Evolutionary conservation across 2,888 invertebrate species (phyloP).

Genomic region (Drosophila anomalata): DNA sequence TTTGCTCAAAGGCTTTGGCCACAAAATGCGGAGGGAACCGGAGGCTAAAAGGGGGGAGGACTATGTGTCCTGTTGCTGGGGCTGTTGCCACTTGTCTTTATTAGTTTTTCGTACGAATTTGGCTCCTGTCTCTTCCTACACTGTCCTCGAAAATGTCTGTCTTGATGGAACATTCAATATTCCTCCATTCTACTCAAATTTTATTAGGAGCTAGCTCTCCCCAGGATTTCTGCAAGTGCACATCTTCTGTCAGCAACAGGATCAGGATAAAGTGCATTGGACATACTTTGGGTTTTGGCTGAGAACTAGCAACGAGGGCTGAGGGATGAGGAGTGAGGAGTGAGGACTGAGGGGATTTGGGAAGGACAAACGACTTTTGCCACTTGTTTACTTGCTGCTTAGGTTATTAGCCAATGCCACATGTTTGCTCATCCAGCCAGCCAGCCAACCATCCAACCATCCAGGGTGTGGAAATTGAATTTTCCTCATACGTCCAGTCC

Average conservation of each 20-base stretch:
- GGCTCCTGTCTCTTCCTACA: slow-evolving; percentile 36
- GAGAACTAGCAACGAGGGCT: background rate
- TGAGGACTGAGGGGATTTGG: slow-evolving; percentile 7
- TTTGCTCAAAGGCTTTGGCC: slow-evolving; percentile 71
- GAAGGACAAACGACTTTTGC: slow-evolving; percentile 29
- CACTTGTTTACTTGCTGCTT: slow-evolving; percentile 69
- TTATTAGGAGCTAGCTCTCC: too few species aligned
- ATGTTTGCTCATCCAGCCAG: slow-evolving; percentile 58
- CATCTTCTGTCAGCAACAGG: slow-evolving; percentile 40
- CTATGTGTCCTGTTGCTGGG: slow-evolving; percentile 45
- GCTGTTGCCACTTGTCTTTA: slow-evolving; percentile 78
- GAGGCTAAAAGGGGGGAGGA: slow-evolving; percentile 5
- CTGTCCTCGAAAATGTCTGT: background rate
- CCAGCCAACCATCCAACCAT: background rate
- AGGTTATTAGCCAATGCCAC: slow-evolving; percentile 73
- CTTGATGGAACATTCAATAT: background rate
- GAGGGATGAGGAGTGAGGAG: too few species aligned
- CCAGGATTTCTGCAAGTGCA: background rate
- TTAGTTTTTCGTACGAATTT: slow-evolving; percentile 70
- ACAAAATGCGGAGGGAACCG: slow-evolving; percentile 21
- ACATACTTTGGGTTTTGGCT: slow-evolving; percentile 35
- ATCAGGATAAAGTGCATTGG: slow-evolving; percentile 55
- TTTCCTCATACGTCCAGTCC: background rate
- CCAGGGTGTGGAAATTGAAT: slow-evolving; percentile 67
- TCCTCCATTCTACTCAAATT: background rate